Evolutionary conservation across 2,888 invertebrate species (phyloP).

Genomic region (Torymus texanus): DNA sequence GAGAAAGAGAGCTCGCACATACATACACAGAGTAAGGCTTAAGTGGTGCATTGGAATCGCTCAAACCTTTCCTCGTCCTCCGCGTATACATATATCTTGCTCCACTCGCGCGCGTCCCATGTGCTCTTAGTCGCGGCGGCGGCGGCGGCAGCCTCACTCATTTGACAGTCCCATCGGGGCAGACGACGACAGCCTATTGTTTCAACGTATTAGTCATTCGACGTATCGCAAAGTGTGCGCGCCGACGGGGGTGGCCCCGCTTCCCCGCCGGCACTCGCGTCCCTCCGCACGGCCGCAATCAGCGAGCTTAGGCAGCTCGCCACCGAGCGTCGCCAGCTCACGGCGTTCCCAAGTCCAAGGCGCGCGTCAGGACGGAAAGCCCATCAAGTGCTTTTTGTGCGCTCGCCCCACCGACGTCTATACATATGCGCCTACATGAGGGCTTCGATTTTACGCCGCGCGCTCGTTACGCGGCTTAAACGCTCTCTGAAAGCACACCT

Average conservation of each 20-base stretch:
- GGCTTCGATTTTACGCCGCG: slow-evolving; percentile 57
- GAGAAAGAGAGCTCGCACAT: slow-evolving; percentile 66
- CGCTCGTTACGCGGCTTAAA: slow-evolving; percentile 53
- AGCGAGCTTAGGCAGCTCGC: slow-evolving; percentile 64
- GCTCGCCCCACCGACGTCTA: too few relatives aligned
- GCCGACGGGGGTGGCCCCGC: slow-evolving; percentile 31
- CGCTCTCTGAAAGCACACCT: slow-evolving; percentile 54
- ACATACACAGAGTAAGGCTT: slow-evolving; percentile 73
- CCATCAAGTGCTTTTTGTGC: slow-evolving; percentile 60
- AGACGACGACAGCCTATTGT: slow-evolving; percentile 73
- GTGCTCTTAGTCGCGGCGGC: slow-evolving; percentile 60
- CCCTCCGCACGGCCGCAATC: slow-evolving; percentile 29
- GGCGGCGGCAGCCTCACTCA: slow-evolving; percentile 59
- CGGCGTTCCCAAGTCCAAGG: slow-evolving; percentile 48
- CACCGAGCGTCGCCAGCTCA: slow-evolving; percentile 70
- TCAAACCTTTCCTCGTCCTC: slow-evolving; percentile 61
- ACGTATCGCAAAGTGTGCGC: slow-evolving; percentile 74
- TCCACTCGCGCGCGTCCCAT: slow-evolving; percentile 49
- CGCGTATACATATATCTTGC: slow-evolving; percentile 33
- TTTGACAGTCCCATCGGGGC: slow-evolving; percentile 67
- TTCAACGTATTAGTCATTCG: slow-evolving; percentile 75
- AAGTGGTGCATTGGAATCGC: slow-evolving; percentile 74
- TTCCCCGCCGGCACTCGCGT: not conserved
- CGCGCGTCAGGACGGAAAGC: slow-evolving; percentile 46
- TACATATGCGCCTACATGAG: not conserved